Conservation (phyloP, 2,113 vertebrate species). For the western clawed frog (Xenopus tropicalis) region UCB_Xtro_10.0 CM004444.2:59392501-59393000, state of each 20-base stretch:
- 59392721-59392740: constrained; percentile 87
- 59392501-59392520: constrained; percentile 68
- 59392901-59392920: constrained; percentile 61
- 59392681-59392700: constrained; percentile 79
- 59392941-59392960: constrained; percentile 12
- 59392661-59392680: constrained; percentile 78
- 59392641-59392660: constrained; percentile 54
- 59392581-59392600: constrained; percentile 75
- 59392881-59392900: constrained; percentile 73
- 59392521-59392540: constrained; percentile 86
- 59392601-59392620: constrained; percentile 79
- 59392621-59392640: constrained; percentile 67
- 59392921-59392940: constrained; percentile 48
- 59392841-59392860: constrained; percentile 86
- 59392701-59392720: constrained; percentile 82
- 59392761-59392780: constrained; percentile 65
- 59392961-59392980: constrained; percentile 39
- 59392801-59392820: constrained; percentile 44
- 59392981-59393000: constrained; percentile 11
- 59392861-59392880: constrained; percentile 79
- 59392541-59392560: constrained; percentile 84
- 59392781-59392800: constrained; percentile 27
- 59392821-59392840: constrained; percentile 75
- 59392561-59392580: constrained; percentile 73
- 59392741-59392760: constrained; percentile 78